phyloP scores from a whole-genome alignment of 2,797 vertebrate species.

The Setipinna tenuifilis region DNA sequence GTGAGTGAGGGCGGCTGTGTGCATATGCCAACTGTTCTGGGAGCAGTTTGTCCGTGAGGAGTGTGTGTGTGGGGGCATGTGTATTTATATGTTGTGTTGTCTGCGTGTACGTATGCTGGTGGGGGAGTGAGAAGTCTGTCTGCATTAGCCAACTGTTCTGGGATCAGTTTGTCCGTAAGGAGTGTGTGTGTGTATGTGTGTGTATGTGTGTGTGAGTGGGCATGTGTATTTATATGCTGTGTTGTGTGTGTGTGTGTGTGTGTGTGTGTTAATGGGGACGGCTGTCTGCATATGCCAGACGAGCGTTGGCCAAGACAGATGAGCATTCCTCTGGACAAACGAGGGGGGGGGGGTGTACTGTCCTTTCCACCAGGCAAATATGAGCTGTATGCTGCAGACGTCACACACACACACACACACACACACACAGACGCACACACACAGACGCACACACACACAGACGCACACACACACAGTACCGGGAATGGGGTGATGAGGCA shows the following conservation, averaged over 20 bases:
- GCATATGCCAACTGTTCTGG: background rate
- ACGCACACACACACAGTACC: background rate
- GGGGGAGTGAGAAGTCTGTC: no score
- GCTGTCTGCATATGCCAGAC: background rate
- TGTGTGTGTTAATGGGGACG: background rate
- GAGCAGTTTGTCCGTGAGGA: background rate
- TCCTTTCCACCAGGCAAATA: conserved; percentile 15
- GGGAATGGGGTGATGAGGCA: background rate
- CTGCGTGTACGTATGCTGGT: no score
- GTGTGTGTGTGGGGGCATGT: background rate
- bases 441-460: background rate
- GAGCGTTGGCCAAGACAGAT: conserved; percentile 7
- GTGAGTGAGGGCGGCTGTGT: no score
- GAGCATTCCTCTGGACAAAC: background rate
- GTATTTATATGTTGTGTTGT: background rate
- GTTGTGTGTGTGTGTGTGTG: background rate
- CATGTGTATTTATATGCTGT: background rate
- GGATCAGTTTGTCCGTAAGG: background rate
- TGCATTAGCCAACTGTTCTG: background rate
- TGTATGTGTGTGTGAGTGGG: background rate
- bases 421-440: background rate
- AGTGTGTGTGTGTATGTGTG: background rate
- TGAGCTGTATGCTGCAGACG: background rate
- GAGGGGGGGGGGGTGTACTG: background rate
- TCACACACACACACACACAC: background rate